A percentile compares a stretch with the other conserved stretches of the same genome.
Conservation (phyloP, 2,113 vertebrate species). For the Eulacestoma nigropectus region DNA sequence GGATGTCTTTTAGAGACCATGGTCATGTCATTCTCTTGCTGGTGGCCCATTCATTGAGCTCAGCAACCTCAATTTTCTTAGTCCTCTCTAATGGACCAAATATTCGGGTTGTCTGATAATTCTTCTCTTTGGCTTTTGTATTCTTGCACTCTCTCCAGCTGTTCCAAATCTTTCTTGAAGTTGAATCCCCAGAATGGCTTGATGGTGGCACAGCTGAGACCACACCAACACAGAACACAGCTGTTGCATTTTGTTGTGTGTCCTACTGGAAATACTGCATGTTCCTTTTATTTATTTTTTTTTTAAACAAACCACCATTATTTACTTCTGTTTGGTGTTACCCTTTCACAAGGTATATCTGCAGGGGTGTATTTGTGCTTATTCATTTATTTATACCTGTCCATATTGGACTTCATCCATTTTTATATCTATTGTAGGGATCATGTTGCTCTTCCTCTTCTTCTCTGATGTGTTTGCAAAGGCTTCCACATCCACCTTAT, state of each 20-base stretch:
- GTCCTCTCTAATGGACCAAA: background rate
- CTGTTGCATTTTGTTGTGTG: background rate
- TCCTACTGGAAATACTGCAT: background rate
- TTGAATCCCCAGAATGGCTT: background rate
- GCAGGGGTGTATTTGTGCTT: background rate
- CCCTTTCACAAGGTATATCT: background rate
- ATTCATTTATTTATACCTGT: background rate
- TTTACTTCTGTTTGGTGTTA: background rate
- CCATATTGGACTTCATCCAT: background rate
- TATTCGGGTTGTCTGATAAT: background rate
- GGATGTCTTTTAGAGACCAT: background rate
- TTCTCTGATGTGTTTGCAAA: background rate
- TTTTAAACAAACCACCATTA: background rate
- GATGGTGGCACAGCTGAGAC: background rate
- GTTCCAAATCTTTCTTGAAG: background rate
- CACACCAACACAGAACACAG: background rate
- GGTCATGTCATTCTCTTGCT: background rate
- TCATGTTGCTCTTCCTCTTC: background rate
- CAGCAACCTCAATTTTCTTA: background rate
- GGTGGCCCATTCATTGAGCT: background rate
- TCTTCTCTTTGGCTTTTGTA: background rate
- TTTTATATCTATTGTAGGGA: background rate
- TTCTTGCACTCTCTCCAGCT: background rate
- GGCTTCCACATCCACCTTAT: background rate
- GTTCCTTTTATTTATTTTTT: background rate